Percentiles rank a stretch among this genome's conserved stretches.
These are phyloP conservation scores for Ceratotherium simum DNA, from an alignment of 2,113 vertebrate species.

Conservation along the genomic window DNA sequence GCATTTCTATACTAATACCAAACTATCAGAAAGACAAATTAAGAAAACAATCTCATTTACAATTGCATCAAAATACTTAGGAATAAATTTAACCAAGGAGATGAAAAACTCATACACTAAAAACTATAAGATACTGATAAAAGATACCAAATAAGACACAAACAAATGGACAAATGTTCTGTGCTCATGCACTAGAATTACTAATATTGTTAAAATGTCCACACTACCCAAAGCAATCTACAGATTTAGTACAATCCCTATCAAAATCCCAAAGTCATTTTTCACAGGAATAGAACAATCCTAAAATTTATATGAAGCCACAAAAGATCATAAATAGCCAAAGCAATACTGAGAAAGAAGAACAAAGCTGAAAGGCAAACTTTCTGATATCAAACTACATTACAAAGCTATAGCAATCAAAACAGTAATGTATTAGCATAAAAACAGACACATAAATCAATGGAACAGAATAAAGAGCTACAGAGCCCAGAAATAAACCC, in stretches of 20 bases:
- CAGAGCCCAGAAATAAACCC: neutral
- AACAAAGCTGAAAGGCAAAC: neutral
- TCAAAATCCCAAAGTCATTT: too few relatives aligned
- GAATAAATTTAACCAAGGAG: too few relatives aligned
- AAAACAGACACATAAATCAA: neutral
- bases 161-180: too few relatives aligned
- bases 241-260: too few relatives aligned
- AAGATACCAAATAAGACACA: too few relatives aligned
- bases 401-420: neutral
- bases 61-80: neutral
- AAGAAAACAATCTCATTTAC: neutral
- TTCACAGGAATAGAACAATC: too few relatives aligned
- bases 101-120: too few relatives aligned
- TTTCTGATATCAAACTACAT: neutral
- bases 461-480: neutral
- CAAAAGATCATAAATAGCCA: neutral
- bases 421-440: neutral
- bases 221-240: too few relatives aligned
- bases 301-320: too few relatives aligned
- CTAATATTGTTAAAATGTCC: too few relatives aligned
- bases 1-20: neutral
- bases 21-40: neutral
- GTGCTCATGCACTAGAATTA: too few relatives aligned
- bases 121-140: too few relatives aligned
- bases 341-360: neutral